These are phyloP conservation scores for Lottia gigantea DNA, from an alignment of 2,888 invertebrate genomes.

Conservation along the genomic window DNA sequence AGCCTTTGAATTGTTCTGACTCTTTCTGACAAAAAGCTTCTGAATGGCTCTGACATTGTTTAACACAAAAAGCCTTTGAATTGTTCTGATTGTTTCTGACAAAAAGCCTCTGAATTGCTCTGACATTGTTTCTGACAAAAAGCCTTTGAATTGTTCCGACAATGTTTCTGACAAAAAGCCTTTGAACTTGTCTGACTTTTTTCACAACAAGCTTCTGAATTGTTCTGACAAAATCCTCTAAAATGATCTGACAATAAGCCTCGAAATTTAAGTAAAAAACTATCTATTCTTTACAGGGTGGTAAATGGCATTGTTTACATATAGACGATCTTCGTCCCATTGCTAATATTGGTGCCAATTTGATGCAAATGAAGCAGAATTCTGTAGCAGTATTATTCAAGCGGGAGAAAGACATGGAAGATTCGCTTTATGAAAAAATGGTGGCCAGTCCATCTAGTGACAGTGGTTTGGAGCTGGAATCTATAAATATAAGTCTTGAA, in stretches of 20 bases:
- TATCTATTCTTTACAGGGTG: constrained; percentile 42
- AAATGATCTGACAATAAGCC: no score
- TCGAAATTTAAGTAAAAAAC: constrained; percentile 49
- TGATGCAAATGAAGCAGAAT: constrained; percentile 37
- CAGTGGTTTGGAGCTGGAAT: neutral
- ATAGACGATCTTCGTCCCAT: constrained; percentile 55
- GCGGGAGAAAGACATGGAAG: neutral
- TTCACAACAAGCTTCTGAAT: no score
- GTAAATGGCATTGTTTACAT: constrained; percentile 60
- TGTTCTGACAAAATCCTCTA: no score
- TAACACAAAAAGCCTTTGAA: no score
- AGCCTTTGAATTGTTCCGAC: no score
- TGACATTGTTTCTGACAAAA: no score
- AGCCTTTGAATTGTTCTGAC: no score
- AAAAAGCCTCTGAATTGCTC: no score
- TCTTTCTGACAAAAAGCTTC: no score
- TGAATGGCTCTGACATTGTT: neutral
- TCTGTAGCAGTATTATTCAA: constrained; percentile 37
- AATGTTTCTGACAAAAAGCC: no score
- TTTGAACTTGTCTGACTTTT: no score
- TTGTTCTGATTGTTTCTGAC: no score
- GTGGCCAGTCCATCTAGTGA: constrained; percentile 10
- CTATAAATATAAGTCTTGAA: neutral
- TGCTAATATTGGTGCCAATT: constrained; percentile 36
- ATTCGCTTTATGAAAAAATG: constrained; percentile 6